Percentiles rank a stretch among this genome's conserved stretches.
phyloP scores from a whole-genome alignment of 2,888 invertebrate species.

The Parapristionchus giblindavisi region DNA sequence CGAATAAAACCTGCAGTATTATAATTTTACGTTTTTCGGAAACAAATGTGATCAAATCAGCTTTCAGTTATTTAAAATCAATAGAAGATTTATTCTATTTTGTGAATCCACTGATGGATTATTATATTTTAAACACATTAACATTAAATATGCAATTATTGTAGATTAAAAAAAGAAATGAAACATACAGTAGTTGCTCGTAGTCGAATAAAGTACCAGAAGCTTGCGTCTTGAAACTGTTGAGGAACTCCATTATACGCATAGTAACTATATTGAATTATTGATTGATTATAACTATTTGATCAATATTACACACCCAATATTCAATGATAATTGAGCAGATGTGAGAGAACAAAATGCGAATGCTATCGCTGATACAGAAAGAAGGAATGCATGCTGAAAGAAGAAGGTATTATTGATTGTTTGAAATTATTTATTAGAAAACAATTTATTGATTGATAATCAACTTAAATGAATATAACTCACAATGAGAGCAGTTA shows the following conservation, averaged over 20 bases:
- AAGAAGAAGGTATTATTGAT: background rate
- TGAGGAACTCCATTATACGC: constrained; percentile 35
- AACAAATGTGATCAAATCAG: background rate
- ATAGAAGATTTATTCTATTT: background rate
- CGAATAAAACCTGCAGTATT: constrained; percentile 31
- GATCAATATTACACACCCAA: constrained; percentile 15
- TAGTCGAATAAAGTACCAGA: constrained; percentile 37
- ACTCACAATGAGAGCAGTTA: constrained; percentile 26
- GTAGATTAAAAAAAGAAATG: background rate
- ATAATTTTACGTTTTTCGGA: background rate
- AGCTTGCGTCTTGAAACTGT: constrained; percentile 36
- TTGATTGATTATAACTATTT: background rate
- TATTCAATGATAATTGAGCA: constrained; percentile 17
- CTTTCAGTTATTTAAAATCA: background rate
- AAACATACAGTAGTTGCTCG: constrained; percentile 32
- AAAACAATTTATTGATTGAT: background rate
- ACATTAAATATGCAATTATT: background rate
- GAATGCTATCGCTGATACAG: background rate
- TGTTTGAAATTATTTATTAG: background rate
- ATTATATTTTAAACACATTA: background rate
- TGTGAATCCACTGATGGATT: background rate
- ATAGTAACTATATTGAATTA: constrained; percentile 10
- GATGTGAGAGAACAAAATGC: constrained; percentile 31
- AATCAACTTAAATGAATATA: background rate
- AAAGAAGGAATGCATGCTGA: constrained; percentile 28